Conservation (phyloP, 2,888 invertebrate species). For the Dryococelus australis region DNA sequence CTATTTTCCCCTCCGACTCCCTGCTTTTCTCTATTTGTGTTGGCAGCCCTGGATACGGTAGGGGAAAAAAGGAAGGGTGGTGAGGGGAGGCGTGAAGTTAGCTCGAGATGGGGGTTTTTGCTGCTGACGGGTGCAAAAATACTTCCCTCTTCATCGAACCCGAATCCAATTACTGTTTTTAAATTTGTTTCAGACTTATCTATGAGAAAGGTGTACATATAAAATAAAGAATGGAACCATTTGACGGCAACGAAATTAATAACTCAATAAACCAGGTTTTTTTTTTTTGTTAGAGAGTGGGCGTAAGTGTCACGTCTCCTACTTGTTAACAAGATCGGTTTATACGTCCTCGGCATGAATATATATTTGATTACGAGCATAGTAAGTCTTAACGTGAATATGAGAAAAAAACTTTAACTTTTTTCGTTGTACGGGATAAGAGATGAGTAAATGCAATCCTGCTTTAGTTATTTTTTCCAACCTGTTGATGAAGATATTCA, state of each 20-base stretch:
- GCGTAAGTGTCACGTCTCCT: too few species aligned
- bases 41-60: not conserved
- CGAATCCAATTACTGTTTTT: conserved; percentile 4
- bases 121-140: not conserved
- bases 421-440: too few species aligned
- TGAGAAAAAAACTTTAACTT: too few species aligned
- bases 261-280: not conserved
- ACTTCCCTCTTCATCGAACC: not conserved
- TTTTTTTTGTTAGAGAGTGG: too few species aligned
- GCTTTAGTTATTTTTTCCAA: too few species aligned
- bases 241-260: not conserved
- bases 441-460: too few species aligned
- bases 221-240: not conserved
- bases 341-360: too few species aligned
- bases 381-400: too few species aligned
- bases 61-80: not conserved
- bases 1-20: not conserved
- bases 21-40: not conserved
- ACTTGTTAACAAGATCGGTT: too few species aligned
- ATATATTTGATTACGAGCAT: too few species aligned
- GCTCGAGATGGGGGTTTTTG: not conserved
- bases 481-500: too few species aligned
- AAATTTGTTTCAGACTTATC: not conserved
- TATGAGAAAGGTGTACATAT: not conserved
- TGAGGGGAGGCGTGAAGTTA: not conserved